Evolutionary conservation across 2,113 vertebrate genomes (phyloP).

Genomic region (Phycodurus eques): DNA sequence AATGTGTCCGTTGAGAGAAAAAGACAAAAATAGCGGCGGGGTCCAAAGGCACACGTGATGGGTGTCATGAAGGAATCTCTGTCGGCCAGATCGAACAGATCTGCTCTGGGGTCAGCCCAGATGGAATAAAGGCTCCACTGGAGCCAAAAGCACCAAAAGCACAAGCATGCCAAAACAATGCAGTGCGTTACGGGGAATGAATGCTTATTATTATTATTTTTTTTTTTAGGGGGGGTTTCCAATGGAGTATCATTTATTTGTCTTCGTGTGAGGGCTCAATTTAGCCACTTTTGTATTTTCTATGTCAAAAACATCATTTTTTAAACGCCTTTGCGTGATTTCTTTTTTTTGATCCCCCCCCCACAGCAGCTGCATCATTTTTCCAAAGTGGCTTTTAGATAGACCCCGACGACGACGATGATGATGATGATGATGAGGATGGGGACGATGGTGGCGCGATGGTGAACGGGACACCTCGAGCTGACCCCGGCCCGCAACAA

Average conservation of each 20-base stretch:
- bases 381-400: constrained; percentile 22
- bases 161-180: constrained; percentile 2
- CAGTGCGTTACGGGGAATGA: no score
- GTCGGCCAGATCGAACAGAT: not conserved
- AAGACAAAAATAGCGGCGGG: no score
- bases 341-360: constrained; percentile 21
- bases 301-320: constrained; percentile 33
- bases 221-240: constrained; percentile 3
- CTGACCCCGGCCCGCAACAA: constrained; percentile 64
- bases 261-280: constrained; percentile 35
- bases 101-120: not conserved
- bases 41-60: no score
- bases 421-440: not conserved
- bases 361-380: constrained; percentile 41
- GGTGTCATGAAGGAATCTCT: no score
- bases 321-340: constrained; percentile 25
- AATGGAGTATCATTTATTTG: not conserved
- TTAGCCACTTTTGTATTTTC: constrained; percentile 29
- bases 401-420: not conserved
- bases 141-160: not conserved
- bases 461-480: constrained; percentile 55
- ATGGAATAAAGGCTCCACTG: not conserved
- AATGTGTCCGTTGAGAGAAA: not conserved
- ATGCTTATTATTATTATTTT: no score
- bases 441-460: constrained; percentile 17